Base-by-base conservation (phyloP, 2,797 vertebrate species). In the Loris lydekkerianus region DNA sequence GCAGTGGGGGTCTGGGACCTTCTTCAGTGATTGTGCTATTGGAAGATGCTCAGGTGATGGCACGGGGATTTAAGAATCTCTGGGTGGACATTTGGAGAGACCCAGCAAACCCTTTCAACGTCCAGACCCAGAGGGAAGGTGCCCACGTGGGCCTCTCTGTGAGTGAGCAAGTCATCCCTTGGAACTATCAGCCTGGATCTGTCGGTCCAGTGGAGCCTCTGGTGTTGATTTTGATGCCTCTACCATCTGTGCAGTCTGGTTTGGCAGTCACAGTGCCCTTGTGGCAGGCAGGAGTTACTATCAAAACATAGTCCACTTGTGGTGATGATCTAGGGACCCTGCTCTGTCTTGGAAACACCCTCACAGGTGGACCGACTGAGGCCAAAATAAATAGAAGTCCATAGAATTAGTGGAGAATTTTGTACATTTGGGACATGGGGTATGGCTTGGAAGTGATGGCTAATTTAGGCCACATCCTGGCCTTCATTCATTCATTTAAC, bases 241-340 rank as follows among this genome's bases (percentile, higher is more conserved):
- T 1, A 13, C 2, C 7, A 2, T 27, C 40, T 3, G 2, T 23
- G 69, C 29, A 18, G 3, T 18, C 25, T 34, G 40, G 29, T 4
- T 40, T 29, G 23, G 34, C 43, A 2, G 2, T 9, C 29, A 0
- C 0, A 40, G 14, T 9, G 4, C 34, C 0, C 10, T 0, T 5
- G 46, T 29, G 58, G 61, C 72, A 27, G 2, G 15, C 9, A 49
- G 18, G 65, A 25, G 40, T 49, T 53, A 7, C 18, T 17, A 13
- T 14, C 31, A 27, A 65, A 60, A 56, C 7, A 0, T 7, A 11
- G 18, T 31, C 40, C 11, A 6, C 49, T 72, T 31, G 0, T 2
- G 11, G 10, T 31, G 7, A 29, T 40, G 7, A 29, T 29, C 53
- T 56, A 23, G 73, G 86, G 92, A 40, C 25, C 9, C 0, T 7